These are phyloP conservation scores for Hetaerina americana DNA, from an alignment of 1,140 invertebrate species.

Conservation along the genomic window DNA sequence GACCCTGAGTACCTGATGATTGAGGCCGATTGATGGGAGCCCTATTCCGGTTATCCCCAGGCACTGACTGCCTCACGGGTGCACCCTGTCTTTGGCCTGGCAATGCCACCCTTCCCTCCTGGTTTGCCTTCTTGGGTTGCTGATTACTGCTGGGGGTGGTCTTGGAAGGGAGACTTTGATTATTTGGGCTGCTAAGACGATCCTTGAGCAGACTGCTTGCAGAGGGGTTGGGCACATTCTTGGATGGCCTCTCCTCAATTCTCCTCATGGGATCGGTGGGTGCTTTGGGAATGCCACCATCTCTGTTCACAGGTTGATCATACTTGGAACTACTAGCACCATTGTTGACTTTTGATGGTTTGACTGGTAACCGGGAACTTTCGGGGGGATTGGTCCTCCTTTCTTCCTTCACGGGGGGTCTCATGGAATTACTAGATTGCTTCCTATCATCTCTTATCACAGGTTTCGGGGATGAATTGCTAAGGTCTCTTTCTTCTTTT, in stretches of 20 bases:
- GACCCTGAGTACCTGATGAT: too few species aligned
- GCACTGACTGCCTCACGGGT: too few species aligned
- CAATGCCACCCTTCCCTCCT: too few species aligned
- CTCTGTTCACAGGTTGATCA: too few species aligned
- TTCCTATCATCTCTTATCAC: not conserved
- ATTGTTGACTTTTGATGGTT: too few species aligned
- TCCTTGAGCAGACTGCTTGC: not conserved
- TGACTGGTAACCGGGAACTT: too few species aligned
- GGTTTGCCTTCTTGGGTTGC: too few species aligned
- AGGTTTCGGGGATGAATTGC: not conserved
- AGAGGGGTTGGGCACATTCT: not conserved
- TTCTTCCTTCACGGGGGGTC: not conserved
- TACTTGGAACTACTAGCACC: too few species aligned
- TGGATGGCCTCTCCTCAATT: not conserved
- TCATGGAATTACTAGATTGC: not conserved
- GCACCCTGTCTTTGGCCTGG: too few species aligned
- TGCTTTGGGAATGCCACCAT: too few species aligned
- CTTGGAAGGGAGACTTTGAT: not conserved
- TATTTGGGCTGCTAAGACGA: not conserved
- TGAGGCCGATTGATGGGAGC: too few species aligned
- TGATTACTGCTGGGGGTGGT: not conserved
- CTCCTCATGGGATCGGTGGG: not conserved
- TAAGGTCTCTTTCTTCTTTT: not conserved
- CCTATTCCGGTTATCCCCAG: too few species aligned
- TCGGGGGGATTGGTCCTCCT: not conserved